phyloP scores from a whole-genome alignment of 2,888 invertebrate genomes.

The Dryococelus australis region DNA sequence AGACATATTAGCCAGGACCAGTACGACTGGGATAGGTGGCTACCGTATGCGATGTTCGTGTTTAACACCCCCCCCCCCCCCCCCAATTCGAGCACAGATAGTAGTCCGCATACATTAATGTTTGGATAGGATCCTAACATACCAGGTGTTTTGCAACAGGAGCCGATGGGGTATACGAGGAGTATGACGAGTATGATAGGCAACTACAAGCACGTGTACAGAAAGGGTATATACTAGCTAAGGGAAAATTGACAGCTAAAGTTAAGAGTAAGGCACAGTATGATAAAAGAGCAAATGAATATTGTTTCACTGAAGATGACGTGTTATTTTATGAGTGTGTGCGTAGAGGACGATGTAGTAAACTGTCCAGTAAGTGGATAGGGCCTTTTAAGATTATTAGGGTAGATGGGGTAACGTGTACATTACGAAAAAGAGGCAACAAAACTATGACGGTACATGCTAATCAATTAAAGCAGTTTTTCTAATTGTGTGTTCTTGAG shows the following conservation, averaged over 20 bases:
- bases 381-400: background rate
- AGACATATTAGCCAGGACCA: conserved; percentile 13
- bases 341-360: background rate
- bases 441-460: background rate
- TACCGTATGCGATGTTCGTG: conserved; percentile 30
- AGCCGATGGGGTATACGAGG: no score
- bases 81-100: no score
- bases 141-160: background rate
- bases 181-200: no score
- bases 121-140: no score
- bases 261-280: background rate
- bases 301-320: background rate
- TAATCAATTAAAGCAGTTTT: background rate
- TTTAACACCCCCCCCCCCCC: no score
- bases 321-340: background rate
- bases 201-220: no score
- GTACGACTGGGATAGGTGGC: no score
- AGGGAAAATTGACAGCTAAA: background rate
- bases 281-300: background rate
- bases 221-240: no score
- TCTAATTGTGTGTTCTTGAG: background rate
- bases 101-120: no score
- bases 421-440: background rate
- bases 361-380: background rate
- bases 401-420: background rate